A percentile compares a stretch with the other conserved stretches of the same genome.
phyloP scores from a whole-genome alignment of 2,797 vertebrate genomes.

The Corythornis leucogaster region DNA sequence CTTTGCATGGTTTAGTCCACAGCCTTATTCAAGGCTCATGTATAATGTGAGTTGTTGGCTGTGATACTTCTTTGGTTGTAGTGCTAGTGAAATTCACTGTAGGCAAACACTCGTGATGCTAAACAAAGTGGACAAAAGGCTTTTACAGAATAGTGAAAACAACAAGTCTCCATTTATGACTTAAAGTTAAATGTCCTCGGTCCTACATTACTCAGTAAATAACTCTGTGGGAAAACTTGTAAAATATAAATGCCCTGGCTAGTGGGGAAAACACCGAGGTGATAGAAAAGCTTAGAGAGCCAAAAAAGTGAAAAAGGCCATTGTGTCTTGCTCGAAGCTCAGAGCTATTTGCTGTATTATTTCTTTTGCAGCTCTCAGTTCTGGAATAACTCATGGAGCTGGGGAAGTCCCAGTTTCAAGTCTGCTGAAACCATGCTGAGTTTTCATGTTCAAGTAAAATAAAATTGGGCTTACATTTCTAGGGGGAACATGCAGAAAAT shows the following conservation, averaged over 20 bases:
- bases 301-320: constrained; percentile 6
- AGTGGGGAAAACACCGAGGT: constrained; percentile 1
- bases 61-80: constrained; percentile 46
- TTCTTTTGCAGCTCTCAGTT: not conserved
- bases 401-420: not conserved
- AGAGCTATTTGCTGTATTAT: not conserved
- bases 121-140: constrained; percentile 70
- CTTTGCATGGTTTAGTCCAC: constrained; percentile 51
- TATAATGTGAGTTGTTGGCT: constrained; percentile 64
- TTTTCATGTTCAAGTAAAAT: not conserved
- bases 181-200: constrained; percentile 41
- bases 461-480: not conserved
- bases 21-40: constrained; percentile 33
- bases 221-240: constrained; percentile 52
- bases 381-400: not conserved
- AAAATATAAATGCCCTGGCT: constrained; percentile 58
- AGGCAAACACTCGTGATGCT: constrained; percentile 61
- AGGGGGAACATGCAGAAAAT: not conserved
- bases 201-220: constrained; percentile 41
- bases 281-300: constrained; percentile 2
- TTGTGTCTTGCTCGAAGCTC: not conserved
- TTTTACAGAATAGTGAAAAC: constrained; percentile 69
- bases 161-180: constrained; percentile 51
- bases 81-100: constrained; percentile 61
- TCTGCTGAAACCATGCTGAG: not conserved